Percentiles rank a stretch among this genome's conserved stretches.
Conservation (phyloP, 1,140 invertebrate genomes). For the Samia ricini region DNA sequence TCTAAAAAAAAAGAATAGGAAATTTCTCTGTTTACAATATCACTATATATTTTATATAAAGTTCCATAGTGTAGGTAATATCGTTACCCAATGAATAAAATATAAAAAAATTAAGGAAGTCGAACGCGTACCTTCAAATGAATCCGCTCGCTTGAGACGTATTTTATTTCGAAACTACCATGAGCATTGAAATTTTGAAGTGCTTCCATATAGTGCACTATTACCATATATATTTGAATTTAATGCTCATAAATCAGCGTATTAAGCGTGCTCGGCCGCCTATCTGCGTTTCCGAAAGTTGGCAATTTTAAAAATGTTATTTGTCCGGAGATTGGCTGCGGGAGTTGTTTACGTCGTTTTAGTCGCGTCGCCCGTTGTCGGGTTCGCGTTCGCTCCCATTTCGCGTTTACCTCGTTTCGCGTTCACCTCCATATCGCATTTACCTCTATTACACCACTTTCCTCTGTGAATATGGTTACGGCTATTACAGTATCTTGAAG, state of each 20-base stretch:
- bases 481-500: neutral
- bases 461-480: conserved; percentile 2
- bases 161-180: neutral
- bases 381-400: neutral
- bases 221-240: neutral
- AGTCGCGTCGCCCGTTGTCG: neutral
- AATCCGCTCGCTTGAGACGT: neutral
- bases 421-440: conserved; percentile 3
- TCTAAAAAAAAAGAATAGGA: too few species aligned
- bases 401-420: neutral
- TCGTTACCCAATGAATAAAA: too few species aligned
- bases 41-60: too few species aligned
- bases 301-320: conserved; percentile 30
- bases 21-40: too few species aligned
- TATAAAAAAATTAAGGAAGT: too few species aligned
- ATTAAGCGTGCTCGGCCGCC: conserved; percentile 20
- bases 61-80: too few species aligned
- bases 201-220: neutral
- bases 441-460: neutral
- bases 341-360: conserved; percentile 8
- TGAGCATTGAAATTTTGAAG: neutral
- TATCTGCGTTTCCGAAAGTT: conserved; percentile 24
- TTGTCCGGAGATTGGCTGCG: conserved; percentile 25
- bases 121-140: neutral
- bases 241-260: conserved; percentile 21